phyloP scores from a whole-genome alignment of 2,797 vertebrate species.

The Gymnothorax reevesii region DNA sequence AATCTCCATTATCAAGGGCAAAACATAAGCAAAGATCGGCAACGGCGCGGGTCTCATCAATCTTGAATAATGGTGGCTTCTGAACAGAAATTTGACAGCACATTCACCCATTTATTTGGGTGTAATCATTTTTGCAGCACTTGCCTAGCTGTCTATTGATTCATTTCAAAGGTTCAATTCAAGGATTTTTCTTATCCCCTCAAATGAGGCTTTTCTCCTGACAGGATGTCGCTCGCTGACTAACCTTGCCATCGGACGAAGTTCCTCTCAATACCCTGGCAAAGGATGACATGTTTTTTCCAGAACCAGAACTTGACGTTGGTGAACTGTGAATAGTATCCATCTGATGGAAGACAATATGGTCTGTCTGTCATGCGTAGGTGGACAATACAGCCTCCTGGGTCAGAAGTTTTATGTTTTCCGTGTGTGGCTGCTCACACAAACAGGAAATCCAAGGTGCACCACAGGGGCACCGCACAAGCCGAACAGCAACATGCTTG shows the following conservation, averaged over 20 bases:
- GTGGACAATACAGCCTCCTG: neutral
- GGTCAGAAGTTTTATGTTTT: neutral
- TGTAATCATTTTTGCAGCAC: conserved; percentile 9
- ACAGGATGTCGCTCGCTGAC: neutral
- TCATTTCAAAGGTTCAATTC: neutral
- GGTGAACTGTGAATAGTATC: neutral
- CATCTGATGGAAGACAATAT: neutral
- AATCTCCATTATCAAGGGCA: conserved; percentile 21
- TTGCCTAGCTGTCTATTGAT: neutral
- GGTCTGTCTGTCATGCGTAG: neutral
- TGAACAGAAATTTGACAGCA: conserved; percentile 3
- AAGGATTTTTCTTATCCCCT: neutral
- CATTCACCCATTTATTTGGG: neutral
- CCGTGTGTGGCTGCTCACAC: neutral
- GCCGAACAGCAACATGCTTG: neutral
- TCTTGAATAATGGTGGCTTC: conserved; percentile 19
- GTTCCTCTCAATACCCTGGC: neutral
- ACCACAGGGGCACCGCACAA: neutral
- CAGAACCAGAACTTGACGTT: neutral
- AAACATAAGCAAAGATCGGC: neutral
- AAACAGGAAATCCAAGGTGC: neutral
- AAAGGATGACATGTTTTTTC: neutral
- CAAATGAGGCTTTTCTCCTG: neutral
- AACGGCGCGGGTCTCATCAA: neutral
- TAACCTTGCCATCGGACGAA: neutral